Evolutionary conservation across 2,888 invertebrate species (phyloP), one percentile per base, ranked within the genome.

Genomic region (Sthenelais limicola): DNA sequence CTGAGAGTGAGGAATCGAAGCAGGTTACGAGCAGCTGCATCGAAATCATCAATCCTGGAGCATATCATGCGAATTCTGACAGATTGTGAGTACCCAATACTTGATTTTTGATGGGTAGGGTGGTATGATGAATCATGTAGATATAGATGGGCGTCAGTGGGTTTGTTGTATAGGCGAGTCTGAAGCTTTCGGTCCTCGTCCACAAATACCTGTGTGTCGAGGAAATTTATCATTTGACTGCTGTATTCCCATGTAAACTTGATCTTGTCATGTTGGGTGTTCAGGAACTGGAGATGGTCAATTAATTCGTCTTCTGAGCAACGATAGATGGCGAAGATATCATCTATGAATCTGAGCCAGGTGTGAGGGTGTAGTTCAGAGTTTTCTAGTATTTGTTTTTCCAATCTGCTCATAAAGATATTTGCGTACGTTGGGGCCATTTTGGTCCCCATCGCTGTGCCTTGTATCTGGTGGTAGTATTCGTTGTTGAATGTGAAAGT

Each of bases 371-470:
- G 54, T 26, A 54, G 21, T 3, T 12, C 3, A 30, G 28, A 9
- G 4, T 9, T 26, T 54, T 9, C 9, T 4, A 26, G 28, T 9
- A 54, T 3, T 3, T 54, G 12, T 26, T 54, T 4, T 54, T 54
- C 54, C 7, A 54, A 5, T 5, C 30, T 26, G 28, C 5, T 32
- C 54, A 54, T 54, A 18, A 54, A 54, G 26, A 54, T 5, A 26
- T 54, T 54, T 26, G 54, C 54, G 28, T 54, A 54, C 5, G 54
- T 54, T 3, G 54, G 54, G 21, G 54, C 54, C 18, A 54, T 32
- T 54, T 54, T 54, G 24, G 54, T 54, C 3, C 54, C 54, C 54
- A 54, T 54, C 3, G 54, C 54, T 15, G 54, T 54, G 21, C 54
- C 54, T 54, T 54, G 54, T 54, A 26, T 15, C 30, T 54, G 54